These are phyloP conservation scores for Platysteira castanea DNA, from an alignment of 2,113 vertebrate genomes.

Conservation along the genomic window DNA sequence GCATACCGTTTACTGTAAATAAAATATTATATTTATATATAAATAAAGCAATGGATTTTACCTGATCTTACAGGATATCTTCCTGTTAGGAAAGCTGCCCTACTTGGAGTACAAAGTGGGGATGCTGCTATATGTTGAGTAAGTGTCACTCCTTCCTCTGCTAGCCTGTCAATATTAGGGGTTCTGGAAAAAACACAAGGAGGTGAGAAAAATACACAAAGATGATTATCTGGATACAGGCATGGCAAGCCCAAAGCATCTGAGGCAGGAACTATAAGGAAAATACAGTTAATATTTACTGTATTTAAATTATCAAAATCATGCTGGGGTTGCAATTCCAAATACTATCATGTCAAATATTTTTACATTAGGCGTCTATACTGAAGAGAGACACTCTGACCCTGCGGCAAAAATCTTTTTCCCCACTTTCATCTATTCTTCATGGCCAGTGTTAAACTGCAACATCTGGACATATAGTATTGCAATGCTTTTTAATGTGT, in stretches of 20 bases:
- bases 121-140: conserved; percentile 88
- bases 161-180: conserved; percentile 81
- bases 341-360: not conserved
- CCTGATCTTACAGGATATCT: conserved; percentile 88
- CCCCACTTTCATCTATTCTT: not conserved
- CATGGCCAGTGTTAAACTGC: not conserved
- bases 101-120: conserved; percentile 86
- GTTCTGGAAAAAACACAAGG: conserved; percentile 71
- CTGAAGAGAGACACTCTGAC: not conserved
- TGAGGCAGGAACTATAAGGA: not conserved
- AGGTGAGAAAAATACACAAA: not conserved
- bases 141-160: conserved; percentile 77
- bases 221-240: not conserved
- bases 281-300: not conserved
- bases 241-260: not conserved
- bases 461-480: not conserved
- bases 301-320: not conserved
- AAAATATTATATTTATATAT: not conserved
- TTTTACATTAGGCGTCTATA: not conserved
- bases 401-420: not conserved
- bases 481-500: not conserved
- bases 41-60: not conserved
- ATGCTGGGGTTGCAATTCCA: not conserved
- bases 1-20: not conserved
- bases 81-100: conserved; percentile 89